These are phyloP conservation scores for Melanotaenia duboulayi DNA, from an alignment of 2,113 vertebrate genomes.

Conservation along the genomic window DNA sequence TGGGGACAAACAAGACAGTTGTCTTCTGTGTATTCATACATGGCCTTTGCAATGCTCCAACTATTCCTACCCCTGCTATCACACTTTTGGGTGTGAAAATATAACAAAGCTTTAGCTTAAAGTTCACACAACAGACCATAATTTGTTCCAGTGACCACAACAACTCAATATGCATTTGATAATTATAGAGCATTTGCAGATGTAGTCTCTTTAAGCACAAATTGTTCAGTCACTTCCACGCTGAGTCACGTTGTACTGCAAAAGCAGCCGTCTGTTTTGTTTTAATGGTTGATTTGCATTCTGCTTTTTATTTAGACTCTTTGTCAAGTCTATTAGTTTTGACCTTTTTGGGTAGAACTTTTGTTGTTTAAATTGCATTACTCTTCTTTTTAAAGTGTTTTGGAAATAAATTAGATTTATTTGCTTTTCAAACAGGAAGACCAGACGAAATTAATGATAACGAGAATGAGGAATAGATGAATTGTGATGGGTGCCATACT, in stretches of 20 bases:
- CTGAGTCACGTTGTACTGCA: slow-evolving; percentile 2
- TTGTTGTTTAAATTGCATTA: slow-evolving; percentile 6
- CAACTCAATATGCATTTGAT: slow-evolving; percentile 1
- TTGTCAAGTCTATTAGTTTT: slow-evolving; percentile 25
- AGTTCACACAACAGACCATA: slow-evolving; percentile 10
- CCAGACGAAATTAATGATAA: slow-evolving; percentile 33
- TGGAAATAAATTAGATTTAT: slow-evolving; percentile 29
- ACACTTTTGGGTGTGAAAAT: no score
- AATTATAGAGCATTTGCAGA: slow-evolving; percentile 22
- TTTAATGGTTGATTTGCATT: slow-evolving; percentile 16
- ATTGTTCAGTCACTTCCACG: slow-evolving; percentile 12
- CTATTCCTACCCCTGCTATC: no score
- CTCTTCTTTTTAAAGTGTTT: slow-evolving; percentile 4
- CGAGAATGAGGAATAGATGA: slow-evolving; percentile 28
- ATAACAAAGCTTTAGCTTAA: neutral
- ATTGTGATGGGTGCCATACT: slow-evolving; percentile 37
- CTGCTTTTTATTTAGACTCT: slow-evolving; percentile 19
- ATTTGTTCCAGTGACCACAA: slow-evolving; percentile 4
- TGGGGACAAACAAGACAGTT: no score
- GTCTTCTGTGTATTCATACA: no score
- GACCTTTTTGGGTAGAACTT: slow-evolving; percentile 16
- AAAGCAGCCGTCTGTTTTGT: slow-evolving; percentile 13
- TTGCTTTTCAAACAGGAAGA: slow-evolving; percentile 20
- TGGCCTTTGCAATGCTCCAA: neutral
- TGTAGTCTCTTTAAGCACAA: slow-evolving; percentile 13